Base-by-base conservation (phyloP, 2,797 vertebrate genomes). In the Pangasius krempfi region DNA sequence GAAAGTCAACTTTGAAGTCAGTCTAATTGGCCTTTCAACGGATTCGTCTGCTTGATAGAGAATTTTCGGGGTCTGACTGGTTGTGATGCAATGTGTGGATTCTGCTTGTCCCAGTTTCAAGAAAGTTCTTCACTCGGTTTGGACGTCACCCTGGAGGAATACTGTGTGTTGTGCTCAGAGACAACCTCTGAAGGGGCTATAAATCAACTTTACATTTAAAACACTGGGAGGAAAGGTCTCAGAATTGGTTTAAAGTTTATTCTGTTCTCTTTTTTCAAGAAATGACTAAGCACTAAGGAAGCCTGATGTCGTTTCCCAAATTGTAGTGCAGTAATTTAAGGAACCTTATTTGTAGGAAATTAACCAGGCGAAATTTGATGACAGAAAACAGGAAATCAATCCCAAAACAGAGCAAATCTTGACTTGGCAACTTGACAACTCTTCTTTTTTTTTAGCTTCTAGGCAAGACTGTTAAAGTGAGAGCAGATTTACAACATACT, bases 1-100 rank as follows among this genome's bases (percentile, higher is more conserved):
- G 92, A 94, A 87, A 90, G 91, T 93, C 95, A 93, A 93, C 95
- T 96, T 96, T 96, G 95, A 96, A 94, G 96, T 94, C 13, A 78
- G 92, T 92, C 94, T 96, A 95, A 95, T 95, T 94, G 91, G 92
- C 92, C 93, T 95, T 96, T 95, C 89, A 89, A 89, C 92, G n/a
- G 92, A 90, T 91, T 93, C 93, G 94, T 95, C 95, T 93, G 83
- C 92, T 90, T 84, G 84, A 88, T 73, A 87, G 88, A 92, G 91
- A 88, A 94, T 94, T 93, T 95, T 95, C 96, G 94, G 93, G 92
- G 52, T 54, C 91, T 92, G 90, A 89, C 87, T 80, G 89, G 73
- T 54, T 14, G 22, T 56, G 58, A 78, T 33, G 44, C 60, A 60
- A 52, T 12, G 5, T 25, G 22, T 16, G 68, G 56, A 62, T n/a